Evolutionary conservation across 2,797 vertebrate genomes (phyloP).

Genomic region (Cirrhinus molitorella): DNA sequence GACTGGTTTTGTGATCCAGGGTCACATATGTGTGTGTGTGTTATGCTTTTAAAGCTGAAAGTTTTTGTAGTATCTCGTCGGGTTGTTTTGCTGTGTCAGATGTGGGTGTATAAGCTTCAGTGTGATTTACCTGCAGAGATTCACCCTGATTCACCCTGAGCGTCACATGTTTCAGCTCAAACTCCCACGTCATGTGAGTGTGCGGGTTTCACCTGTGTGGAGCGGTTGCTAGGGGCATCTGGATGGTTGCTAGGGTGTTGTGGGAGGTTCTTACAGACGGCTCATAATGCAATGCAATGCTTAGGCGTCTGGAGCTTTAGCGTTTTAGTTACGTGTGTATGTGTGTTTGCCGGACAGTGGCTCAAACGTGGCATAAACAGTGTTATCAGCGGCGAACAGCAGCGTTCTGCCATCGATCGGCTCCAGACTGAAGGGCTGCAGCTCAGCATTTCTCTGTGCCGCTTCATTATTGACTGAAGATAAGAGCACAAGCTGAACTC

Average conservation of each 20-base stretch:
- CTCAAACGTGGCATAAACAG: not conserved
- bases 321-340: not conserved
- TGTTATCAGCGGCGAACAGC: slow-evolving; percentile 50
- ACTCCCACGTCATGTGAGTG: not conserved
- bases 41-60: not conserved
- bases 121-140: not conserved
- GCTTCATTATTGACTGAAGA: slow-evolving; percentile 26
- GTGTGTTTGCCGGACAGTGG: not conserved
- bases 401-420: slow-evolving; percentile 25
- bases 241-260: not conserved
- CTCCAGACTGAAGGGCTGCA: not conserved
- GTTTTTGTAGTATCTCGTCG: not conserved
- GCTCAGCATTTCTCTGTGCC: slow-evolving; percentile 13
- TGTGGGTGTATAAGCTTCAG: not conserved
- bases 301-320: not conserved
- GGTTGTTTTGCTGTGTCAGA: not conserved
- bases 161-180: not conserved
- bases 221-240: not conserved
- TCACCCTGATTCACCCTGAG: not conserved
- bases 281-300: not conserved
- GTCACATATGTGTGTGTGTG: not conserved
- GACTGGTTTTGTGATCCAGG: no score
- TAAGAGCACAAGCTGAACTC: not conserved
- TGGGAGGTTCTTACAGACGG: not conserved
- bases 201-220: not conserved